Percentiles rank a stretch among this genome's conserved stretches.
Conservation (phyloP, 2,797 vertebrate species). For the Garrulus glandarius region DNA sequence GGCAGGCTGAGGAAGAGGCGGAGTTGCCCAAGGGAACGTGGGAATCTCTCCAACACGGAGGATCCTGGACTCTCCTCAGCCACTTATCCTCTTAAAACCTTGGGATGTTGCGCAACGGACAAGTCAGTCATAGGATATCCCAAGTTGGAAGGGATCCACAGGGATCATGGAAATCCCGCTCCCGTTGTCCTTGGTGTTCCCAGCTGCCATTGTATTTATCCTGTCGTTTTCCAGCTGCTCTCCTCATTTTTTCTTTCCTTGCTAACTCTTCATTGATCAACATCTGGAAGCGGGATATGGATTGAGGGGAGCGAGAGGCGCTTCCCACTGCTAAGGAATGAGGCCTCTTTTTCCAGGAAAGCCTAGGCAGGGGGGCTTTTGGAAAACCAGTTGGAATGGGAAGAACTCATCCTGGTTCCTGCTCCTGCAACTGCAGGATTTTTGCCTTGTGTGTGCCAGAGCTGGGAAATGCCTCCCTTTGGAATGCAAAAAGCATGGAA, state of each 20-base stretch:
- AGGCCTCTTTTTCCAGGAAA: neutral
- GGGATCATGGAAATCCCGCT: neutral
- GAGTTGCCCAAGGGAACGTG: accelerated
- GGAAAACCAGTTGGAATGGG: neutral
- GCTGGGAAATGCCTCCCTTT: neutral
- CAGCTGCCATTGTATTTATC: constrained; percentile 11
- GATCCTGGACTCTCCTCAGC: neutral
- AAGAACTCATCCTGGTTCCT: neutral
- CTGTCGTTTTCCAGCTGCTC: neutral
- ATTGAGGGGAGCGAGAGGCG: neutral
- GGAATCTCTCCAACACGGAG: neutral
- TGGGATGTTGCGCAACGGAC: neutral
- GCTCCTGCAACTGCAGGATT: neutral
- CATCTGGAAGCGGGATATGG: neutral
- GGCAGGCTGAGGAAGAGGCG: neutral
- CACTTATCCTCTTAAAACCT: neutral
- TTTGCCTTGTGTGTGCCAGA: neutral
- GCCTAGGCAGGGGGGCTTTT: neutral
- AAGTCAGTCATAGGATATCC: neutral
- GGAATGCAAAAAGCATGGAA: neutral
- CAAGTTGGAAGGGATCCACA: neutral
- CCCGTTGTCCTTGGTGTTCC: neutral
- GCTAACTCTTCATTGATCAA: neutral
- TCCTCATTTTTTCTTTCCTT: neutral
- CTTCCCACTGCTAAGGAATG: neutral